Percentiles rank a stretch among this genome's conserved stretches.
phyloP scores from a whole-genome alignment of 2,888 invertebrate genomes.

The Aplocera efformata region DNA sequence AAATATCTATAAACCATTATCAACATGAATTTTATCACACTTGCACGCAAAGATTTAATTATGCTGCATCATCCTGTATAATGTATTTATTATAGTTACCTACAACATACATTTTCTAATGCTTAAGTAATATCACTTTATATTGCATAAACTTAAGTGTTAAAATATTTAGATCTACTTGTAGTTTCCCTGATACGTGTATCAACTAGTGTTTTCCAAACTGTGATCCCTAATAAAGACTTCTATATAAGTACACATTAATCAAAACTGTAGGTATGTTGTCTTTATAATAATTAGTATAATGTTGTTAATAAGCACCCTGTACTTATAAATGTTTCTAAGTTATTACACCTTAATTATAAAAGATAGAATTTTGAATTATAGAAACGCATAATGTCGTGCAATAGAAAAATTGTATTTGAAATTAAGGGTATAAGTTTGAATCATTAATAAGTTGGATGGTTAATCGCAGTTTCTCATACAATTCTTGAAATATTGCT shows the following conservation, averaged over 20 bases:
- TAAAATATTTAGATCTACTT: slow-evolving; percentile 20
- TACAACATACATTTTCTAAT: slow-evolving; percentile 4
- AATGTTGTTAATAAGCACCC: slow-evolving; percentile 31
- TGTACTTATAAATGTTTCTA: slow-evolving; percentile 17
- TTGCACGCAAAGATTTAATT: too few relatives aligned
- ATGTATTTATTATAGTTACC: too few relatives aligned
- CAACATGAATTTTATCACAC: too few relatives aligned
- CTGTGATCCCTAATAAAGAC: slow-evolving; percentile 80
- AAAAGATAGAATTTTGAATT: slow-evolving; percentile 5
- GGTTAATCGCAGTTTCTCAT: too few relatives aligned
- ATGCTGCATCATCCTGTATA: too few relatives aligned
- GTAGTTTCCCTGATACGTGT: slow-evolving; percentile 37
- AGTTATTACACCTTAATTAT: slow-evolving; percentile 10
- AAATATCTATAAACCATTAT: too few relatives aligned
- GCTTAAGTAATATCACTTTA: slow-evolving; percentile 4
- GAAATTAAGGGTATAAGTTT: neutral
- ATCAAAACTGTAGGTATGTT: slow-evolving; percentile 36
- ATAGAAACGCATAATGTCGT: slow-evolving; percentile 7
- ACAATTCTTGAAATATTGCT: too few relatives aligned
- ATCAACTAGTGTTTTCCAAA: slow-evolving; percentile 74
- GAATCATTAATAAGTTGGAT: neutral
- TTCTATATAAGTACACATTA: slow-evolving; percentile 72
- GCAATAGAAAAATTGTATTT: neutral
- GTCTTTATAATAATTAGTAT: slow-evolving; percentile 35
- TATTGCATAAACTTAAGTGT: slow-evolving; percentile 13